A percentile compares a stretch with the other conserved stretches of the same genome.
Conservation (phyloP, 1,140 invertebrate species). For the Dufourea novaeangliae region DNA sequence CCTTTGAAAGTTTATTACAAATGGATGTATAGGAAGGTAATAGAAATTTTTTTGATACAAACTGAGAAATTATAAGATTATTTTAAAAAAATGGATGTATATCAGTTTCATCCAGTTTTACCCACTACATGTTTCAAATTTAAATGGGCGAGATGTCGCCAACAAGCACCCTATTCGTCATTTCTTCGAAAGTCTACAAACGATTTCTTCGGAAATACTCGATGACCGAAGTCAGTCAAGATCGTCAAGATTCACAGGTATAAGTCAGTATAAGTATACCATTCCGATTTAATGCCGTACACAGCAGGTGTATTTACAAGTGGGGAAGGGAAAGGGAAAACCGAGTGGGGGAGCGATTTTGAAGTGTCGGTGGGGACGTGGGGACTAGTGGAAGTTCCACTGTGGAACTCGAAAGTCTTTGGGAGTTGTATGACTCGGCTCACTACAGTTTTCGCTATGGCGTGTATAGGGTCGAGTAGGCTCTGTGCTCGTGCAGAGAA, state of each 20-base stretch:
- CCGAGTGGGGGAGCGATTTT: conserved; percentile 36
- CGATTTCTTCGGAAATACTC: background rate
- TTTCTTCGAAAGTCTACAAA: background rate
- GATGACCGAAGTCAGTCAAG: background rate
- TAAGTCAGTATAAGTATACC: too few species aligned
- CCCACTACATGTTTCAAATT: background rate
- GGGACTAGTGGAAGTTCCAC: too few species aligned
- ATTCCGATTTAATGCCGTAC: conserved; percentile 7
- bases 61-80: too few species aligned
- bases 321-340: conserved; percentile 49
- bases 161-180: background rate
- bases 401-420: conserved; percentile 71
- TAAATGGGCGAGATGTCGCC: conserved; percentile 11
- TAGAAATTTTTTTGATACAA: too few species aligned
- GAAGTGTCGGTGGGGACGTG: conserved; percentile 54
- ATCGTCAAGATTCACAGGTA: too few species aligned
- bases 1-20: too few species aligned
- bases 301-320: conserved; percentile 11
- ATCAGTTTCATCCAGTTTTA: too few species aligned
- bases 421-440: conserved; percentile 64
- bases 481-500: conserved; percentile 89
- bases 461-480: conserved; percentile 89
- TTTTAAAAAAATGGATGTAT: too few species aligned
- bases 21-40: too few species aligned
- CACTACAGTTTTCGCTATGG: conserved; percentile 88